phyloP scores from a whole-genome alignment of 2,888 invertebrate species.

The Epicampocera succincta region DNA sequence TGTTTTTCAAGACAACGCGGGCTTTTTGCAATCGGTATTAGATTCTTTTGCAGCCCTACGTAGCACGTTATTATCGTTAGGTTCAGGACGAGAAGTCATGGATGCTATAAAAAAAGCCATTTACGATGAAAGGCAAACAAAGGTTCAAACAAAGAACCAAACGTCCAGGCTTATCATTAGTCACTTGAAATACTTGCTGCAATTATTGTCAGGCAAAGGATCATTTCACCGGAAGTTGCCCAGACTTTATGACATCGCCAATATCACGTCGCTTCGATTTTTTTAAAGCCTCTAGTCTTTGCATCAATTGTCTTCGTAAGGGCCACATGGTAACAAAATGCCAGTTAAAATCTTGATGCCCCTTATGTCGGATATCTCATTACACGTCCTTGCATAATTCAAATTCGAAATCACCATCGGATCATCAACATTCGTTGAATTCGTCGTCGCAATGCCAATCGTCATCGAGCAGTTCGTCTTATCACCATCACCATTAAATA shows the following conservation, averaged over 20 bases:
- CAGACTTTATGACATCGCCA: slow-evolving; percentile 13
- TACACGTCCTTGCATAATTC: slow-evolving; percentile 19
- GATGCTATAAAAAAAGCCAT: slow-evolving; percentile 16
- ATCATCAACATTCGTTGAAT: background rate
- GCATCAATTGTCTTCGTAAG: slow-evolving; percentile 38
- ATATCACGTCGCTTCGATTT: slow-evolving; percentile 16
- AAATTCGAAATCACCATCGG: background rate
- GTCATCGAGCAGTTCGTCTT: too few species aligned
- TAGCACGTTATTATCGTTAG: slow-evolving; percentile 23
- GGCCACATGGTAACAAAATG: slow-evolving; percentile 20
- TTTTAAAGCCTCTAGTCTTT: background rate
- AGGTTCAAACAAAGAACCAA: background rate
- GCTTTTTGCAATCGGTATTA: slow-evolving; percentile 3
- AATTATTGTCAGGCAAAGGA: slow-evolving; percentile 20
- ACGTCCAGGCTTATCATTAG: slow-evolving; percentile 5
- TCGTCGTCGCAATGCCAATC: background rate
- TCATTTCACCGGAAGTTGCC: background rate
- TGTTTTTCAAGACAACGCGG: slow-evolving; percentile 2
- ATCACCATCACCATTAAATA: too few species aligned
- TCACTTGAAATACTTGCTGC: slow-evolving; percentile 13
- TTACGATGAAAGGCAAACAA: background rate
- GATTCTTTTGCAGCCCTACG: slow-evolving; percentile 22
- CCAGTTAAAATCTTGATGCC: slow-evolving; percentile 17
- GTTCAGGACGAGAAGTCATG: slow-evolving; percentile 24
- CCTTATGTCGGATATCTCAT: slow-evolving; percentile 13